Evolutionary conservation across 37 sponge, comb jelly and placozoan genomes (phyloP), one percentile per base, ranked within the genome.

Genomic region (Beroe forskalii): DNA sequence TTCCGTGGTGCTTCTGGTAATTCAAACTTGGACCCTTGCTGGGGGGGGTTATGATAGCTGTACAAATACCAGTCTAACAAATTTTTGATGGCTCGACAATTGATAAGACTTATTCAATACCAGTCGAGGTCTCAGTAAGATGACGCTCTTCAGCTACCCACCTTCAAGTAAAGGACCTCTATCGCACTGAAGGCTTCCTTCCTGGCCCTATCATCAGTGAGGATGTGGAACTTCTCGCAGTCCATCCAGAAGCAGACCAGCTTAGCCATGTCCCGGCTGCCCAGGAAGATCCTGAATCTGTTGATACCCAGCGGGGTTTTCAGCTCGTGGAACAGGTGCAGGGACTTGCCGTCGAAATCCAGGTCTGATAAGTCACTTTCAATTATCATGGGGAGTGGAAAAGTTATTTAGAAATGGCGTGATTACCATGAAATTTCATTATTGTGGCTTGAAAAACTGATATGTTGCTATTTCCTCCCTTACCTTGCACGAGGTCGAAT

Each of bases 211-310:
- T 33, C 40, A 33, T 33, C 37, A 8, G 38, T 72, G 22, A 33
- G 36, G 20, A 72, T 35, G 35, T 35, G 75, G 20, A 72, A 72
- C 38, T 39, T 72, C 75, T 72, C 75, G 20, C 75, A 38, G 20
- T 72, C 75, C 75, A 72, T 72, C 75, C 75, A 72, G 75, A 72
- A 72, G 9, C 39, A 72, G 19, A 72, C 75, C 35, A 72, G 22
- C 9, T 72, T 72, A 39, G 75, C 75, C 23, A 28, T 6, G 39
- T 33, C 75, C 9, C 75, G 36, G 8, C 40, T 38, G 40, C 1
- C 14, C 8, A 72, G 75, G 75, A 72, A 72, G 23, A 72, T 72
- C 38, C 75, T 28, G 75, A 72, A 72, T 30, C 75, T 23, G 40
- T 72, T 72, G 36, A 72, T 30, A 4, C 75, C 75, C 4, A 72